These are phyloP conservation scores for Lota lota DNA, from an alignment of 2,113 vertebrate species.

Conservation along the genomic window DNA sequence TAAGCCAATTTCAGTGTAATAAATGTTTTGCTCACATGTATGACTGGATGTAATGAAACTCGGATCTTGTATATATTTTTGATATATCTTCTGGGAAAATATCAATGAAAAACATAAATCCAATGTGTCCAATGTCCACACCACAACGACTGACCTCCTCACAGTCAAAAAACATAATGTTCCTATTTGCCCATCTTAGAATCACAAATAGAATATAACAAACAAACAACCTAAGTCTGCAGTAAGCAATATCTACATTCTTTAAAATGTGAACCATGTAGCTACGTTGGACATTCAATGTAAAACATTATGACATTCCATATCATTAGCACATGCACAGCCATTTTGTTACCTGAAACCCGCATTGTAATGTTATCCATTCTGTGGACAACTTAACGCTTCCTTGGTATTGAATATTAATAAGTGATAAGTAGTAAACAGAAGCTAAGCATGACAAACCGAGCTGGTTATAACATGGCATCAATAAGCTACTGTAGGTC, in stretches of 20 bases:
- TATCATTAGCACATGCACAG: background rate
- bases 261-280: background rate
- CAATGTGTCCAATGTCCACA: no score
- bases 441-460: slow-evolving; percentile 1
- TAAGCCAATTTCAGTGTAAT: no score
- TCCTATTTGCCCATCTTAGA: no score
- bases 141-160: no score
- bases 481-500: slow-evolving; percentile 15
- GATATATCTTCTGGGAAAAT: no score
- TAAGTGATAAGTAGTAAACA: slow-evolving; percentile 22
- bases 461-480: slow-evolving; percentile 30
- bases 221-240: no score
- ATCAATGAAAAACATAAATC: no score
- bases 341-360: background rate
- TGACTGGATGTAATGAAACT: no score
- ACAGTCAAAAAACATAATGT: no score
- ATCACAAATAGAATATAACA: no score
- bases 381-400: background rate
- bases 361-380: background rate
- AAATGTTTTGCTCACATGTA: no score
- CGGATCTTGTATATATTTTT: no score
- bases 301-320: background rate
- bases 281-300: background rate
- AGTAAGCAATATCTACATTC: background rate
- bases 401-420: slow-evolving; percentile 23